Conservation (phyloP, 2,888 invertebrate species). For the Tribolium freemani region DNA sequence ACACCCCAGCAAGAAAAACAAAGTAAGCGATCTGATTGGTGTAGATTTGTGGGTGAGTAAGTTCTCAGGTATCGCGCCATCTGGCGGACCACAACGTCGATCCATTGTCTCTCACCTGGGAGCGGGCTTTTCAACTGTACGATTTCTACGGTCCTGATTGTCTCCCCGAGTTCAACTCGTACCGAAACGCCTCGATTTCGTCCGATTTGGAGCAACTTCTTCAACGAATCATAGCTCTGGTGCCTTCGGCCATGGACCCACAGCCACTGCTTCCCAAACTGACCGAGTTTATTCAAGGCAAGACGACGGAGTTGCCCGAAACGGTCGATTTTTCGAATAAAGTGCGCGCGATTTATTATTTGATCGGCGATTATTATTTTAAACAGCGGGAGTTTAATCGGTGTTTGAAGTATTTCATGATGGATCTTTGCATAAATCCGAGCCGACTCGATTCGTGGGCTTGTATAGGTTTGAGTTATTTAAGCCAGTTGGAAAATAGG, state of each 20-base stretch:
- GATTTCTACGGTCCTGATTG: constrained; percentile 85
- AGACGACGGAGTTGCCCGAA: constrained; percentile 57
- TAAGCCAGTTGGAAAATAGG: constrained; percentile 82
- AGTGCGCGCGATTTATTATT: constrained; percentile 83
- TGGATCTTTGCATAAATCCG: constrained; percentile 87
- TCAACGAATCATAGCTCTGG: constrained; percentile 77
- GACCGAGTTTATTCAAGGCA: constrained; percentile 71
- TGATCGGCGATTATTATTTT: constrained; percentile 94
- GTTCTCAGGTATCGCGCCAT: constrained; percentile 70
- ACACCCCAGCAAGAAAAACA: constrained; percentile 81
- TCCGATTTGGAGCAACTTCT: constrained; percentile 84
- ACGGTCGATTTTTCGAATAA: constrained; percentile 63
- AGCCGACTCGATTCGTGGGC: constrained; percentile 93
- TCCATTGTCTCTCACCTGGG: constrained; percentile 80
- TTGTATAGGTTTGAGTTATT: constrained; percentile 86
- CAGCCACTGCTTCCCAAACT: constrained; percentile 71
- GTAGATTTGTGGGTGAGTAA: neutral
- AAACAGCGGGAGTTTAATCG: constrained; percentile 82
- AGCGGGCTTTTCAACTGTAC: constrained; percentile 80
- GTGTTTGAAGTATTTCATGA: constrained; percentile 85
- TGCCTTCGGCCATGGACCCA: constrained; percentile 80
- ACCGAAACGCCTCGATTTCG: constrained; percentile 82
- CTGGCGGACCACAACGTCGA: constrained; percentile 83
- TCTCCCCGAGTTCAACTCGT: constrained; percentile 87
- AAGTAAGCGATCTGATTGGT: constrained; percentile 61